A percentile compares a stretch with the other conserved stretches of the same genome.
These are phyloP conservation scores for Rhincodon typus DNA, from an alignment of 2,797 vertebrate genomes.

Conservation along the genomic window DNA sequence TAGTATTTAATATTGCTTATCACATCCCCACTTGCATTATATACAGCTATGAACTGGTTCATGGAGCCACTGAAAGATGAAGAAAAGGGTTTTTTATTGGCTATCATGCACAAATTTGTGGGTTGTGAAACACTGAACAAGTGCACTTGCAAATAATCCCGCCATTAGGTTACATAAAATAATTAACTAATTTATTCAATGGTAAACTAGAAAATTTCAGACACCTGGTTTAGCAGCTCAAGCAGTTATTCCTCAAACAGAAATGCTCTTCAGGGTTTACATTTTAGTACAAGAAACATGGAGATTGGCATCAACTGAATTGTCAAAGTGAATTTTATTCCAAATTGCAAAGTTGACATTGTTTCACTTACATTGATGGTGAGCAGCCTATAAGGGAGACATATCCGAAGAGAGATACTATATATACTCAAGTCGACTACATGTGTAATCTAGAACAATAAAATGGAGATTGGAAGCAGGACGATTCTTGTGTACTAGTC, in stretches of 20 bases:
- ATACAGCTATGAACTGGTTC: constrained; percentile 97
- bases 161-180: background rate
- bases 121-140: background rate
- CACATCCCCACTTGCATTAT: constrained; percentile 81
- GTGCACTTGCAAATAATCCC: background rate
- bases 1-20: constrained; percentile 99
- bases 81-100: background rate
- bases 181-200: background rate
- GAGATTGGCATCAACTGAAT: no score
- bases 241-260: background rate
- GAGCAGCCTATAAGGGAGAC: background rate
- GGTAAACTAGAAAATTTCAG: background rate
- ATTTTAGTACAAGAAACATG: background rate
- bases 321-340: background rate
- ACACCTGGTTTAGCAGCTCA: background rate
- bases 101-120: background rate
- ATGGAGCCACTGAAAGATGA: constrained; percentile 76
- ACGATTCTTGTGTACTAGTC: background rate
- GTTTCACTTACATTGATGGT: background rate
- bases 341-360: background rate
- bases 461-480: background rate
- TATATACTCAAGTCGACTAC: background rate
- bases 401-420: background rate
- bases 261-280: background rate
- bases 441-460: background rate